Conservation (phyloP, 2,113 vertebrate species). For the Eonycteris spelaea region DNA sequence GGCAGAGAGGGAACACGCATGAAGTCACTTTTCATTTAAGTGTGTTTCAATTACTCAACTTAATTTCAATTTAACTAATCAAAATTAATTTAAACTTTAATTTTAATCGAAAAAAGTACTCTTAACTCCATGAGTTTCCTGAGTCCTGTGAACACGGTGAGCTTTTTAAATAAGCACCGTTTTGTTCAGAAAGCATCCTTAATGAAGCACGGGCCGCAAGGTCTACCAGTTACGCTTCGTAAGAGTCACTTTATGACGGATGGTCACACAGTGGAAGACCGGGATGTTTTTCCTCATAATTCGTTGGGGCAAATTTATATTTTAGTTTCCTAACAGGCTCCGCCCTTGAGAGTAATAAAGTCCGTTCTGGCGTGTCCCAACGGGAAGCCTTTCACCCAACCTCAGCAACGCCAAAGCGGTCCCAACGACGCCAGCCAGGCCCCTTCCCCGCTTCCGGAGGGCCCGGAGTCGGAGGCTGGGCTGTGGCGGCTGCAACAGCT, state of each 20-base stretch:
- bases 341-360: neutral
- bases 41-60: neutral
- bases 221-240: neutral
- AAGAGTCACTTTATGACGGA: neutral
- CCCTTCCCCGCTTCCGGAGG: neutral
- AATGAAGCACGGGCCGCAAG: neutral
- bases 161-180: neutral
- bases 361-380: neutral
- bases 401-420: neutral
- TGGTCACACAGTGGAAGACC: neutral
- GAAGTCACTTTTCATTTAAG: neutral
- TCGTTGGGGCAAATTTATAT: neutral
- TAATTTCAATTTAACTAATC: neutral
- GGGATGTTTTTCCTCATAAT: neutral
- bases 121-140: neutral
- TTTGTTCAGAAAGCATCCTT: neutral
- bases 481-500: neutral
- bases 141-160: neutral
- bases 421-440: accelerated
- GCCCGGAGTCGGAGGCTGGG: accelerated
- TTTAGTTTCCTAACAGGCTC: neutral
- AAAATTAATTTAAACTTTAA: neutral
- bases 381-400: neutral
- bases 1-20: neutral
- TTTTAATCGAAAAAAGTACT: neutral